Evolutionary conservation across 2,888 invertebrate genomes (phyloP).

Genomic region (Trissoscelio sp.): DNA sequence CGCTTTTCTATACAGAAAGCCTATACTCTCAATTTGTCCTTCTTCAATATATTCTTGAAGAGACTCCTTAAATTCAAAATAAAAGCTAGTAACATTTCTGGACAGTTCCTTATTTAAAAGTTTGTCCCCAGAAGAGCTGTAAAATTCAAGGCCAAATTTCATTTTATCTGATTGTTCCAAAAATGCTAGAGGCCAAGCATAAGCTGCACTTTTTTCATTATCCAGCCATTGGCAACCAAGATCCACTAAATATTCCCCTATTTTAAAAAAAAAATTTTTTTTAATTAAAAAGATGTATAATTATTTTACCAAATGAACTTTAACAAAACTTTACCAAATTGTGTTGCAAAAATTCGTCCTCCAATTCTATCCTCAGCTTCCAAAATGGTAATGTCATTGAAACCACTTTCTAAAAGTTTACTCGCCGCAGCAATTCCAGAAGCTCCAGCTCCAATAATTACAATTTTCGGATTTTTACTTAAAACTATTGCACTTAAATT

Average conservation of each 20-base stretch:
- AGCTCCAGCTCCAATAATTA: constrained; percentile 85
- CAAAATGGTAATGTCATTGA: constrained; percentile 83
- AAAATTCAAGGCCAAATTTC: not conserved
- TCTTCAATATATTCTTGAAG: not conserved
- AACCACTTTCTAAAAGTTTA: constrained; percentile 83
- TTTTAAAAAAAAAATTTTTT: not conserved
- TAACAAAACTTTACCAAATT: constrained; percentile 78
- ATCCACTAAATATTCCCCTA: constrained; percentile 55
- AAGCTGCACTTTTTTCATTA: constrained; percentile 73
- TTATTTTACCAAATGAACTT: not conserved
- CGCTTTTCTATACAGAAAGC: constrained; percentile 17
- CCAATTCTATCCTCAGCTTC: constrained; percentile 84
- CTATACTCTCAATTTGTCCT: constrained; percentile 18
- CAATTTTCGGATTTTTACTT: no score
- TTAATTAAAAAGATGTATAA: not conserved
- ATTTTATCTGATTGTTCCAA: constrained; percentile 65
- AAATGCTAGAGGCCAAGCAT: constrained; percentile 73
- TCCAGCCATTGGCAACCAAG: constrained; percentile 79
- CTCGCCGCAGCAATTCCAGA: constrained; percentile 85
- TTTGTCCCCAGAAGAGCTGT: constrained; percentile 24
- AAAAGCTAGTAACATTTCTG: constrained; percentile 38
- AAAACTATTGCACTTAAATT: not conserved
- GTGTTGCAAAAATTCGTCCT: constrained; percentile 82
- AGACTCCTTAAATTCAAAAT: not conserved
- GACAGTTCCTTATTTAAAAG: not conserved